Evolutionary conservation across 2,888 invertebrate genomes (phyloP).

Genomic region (Danaus chrysippus): DNA sequence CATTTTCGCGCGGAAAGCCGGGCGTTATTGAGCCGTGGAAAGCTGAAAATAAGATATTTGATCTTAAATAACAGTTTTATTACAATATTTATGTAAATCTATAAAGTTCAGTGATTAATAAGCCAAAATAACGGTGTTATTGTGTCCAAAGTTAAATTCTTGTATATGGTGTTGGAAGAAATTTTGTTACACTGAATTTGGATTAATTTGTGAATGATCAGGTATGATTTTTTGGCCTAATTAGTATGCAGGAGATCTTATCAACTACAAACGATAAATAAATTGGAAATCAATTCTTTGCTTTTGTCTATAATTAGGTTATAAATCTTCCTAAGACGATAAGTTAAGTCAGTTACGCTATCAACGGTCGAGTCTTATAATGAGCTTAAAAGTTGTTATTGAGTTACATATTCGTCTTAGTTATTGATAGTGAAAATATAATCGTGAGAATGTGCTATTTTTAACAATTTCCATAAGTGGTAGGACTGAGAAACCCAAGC

Average conservation of each 20-base stretch:
- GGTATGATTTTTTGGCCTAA: constrained; percentile 55
- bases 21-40: constrained; percentile 78
- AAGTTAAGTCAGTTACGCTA: constrained; percentile 68
- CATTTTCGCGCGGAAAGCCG: constrained; percentile 80
- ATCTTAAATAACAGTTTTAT: constrained; percentile 40
- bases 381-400: constrained; percentile 16
- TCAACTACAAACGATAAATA: constrained; percentile 32
- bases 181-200: constrained; percentile 59
- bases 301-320: constrained; percentile 65
- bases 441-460: constrained; percentile 61
- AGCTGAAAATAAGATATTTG: constrained; percentile 59
- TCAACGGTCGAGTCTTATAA: constrained; percentile 49
- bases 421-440: constrained; percentile 40
- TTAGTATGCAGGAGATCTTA: constrained; percentile 41
- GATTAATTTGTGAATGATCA: constrained; percentile 73
- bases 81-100: constrained; percentile 37
- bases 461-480: constrained; percentile 75
- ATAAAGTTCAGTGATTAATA: constrained; percentile 36
- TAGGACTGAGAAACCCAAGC: constrained; percentile 72
- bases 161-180: constrained; percentile 54
- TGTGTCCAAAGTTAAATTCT: constrained; percentile 42
- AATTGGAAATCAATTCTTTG: constrained; percentile 35
- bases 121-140: constrained; percentile 34
- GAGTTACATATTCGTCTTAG: constrained; percentile 11
- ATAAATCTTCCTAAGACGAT: constrained; percentile 71